Base-by-base conservation (phyloP, 1,140 invertebrate genomes). In the Drosophila suzukii region DNA sequence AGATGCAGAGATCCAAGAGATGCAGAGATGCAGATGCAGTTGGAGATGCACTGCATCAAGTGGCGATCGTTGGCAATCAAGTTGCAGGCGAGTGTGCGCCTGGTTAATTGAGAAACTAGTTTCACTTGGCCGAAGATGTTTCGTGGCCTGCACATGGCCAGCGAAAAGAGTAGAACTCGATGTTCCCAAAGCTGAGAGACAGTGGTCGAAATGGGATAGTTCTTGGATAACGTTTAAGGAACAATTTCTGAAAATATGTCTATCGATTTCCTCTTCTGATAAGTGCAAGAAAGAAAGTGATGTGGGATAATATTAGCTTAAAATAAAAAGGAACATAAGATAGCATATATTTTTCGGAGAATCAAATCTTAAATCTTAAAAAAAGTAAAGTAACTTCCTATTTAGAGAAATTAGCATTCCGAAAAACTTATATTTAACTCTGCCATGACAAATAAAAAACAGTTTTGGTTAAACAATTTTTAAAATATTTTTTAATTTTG, bases 41-140 rank as follows among this genome's bases (percentile, higher is more conserved):
- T 72, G 56, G 46, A 39, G 47, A 34, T 39, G 58, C 65, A 63
- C 15, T 56, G 72, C 70, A 56, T 66, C 71, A 50, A 51, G 58
- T 43, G 36, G 43, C 43, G 75, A 65, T 72, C 68, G 51, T 46
- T 30, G 15, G 57, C 60, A 75, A 75, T 75, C 73, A 66, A 54
- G 39, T 74, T 55, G 63, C 57, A 34, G 43, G 46, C 44, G 49
- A 70, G 65, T 70, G 75, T 60, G 65, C 51, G 80, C 58, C 75
- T 59, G 75, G 63, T 88, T 88, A 89, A 88, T 88, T 88, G 83
- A 83, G 83, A 88, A 88, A 88, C 83, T 83, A 83, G 83, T 88
- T 88, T 89, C 65, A 58, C 46, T 67, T 71, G 75, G 59, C 65
- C 54, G 47, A 49, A 75, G 58, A 55, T 30, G 62, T 51, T 58